Evolutionary conservation across 2,888 invertebrate species (phyloP).

Genomic region (Adelphocoris suturalis): DNA sequence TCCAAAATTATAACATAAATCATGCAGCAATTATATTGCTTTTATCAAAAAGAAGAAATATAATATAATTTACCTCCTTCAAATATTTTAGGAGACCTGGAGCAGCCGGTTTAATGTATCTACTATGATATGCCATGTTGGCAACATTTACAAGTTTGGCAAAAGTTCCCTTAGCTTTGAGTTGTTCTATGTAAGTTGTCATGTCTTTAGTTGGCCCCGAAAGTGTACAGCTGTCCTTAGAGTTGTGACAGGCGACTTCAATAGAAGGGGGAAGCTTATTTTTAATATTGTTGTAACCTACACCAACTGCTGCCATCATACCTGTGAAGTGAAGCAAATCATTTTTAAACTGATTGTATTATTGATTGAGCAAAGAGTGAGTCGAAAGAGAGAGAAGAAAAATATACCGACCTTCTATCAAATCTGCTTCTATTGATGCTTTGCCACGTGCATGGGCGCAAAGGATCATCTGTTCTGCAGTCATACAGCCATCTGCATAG

Average conservation of each 20-base stretch:
- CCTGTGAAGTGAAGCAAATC: constrained; percentile 76
- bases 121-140: constrained; percentile 77
- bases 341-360: too few species aligned
- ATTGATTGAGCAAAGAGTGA: background rate
- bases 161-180: constrained; percentile 78
- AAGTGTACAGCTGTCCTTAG: constrained; percentile 87
- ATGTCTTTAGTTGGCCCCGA: constrained; percentile 86
- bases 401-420: constrained; percentile 75
- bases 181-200: constrained; percentile 81
- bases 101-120: constrained; percentile 79
- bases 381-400: background rate
- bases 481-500: constrained; percentile 84
- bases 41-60: background rate
- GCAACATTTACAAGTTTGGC: constrained; percentile 76
- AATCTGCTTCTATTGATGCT: constrained; percentile 79
- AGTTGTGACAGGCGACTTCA: constrained; percentile 90
- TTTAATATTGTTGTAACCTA: constrained; percentile 76
- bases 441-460: constrained; percentile 82
- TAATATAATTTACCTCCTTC: constrained; percentile 77
- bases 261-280: constrained; percentile 82
- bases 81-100: constrained; percentile 79
- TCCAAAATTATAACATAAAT: background rate
- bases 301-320: constrained; percentile 81
- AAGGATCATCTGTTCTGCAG: constrained; percentile 82
- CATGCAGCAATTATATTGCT: background rate